Percentiles rank a stretch among this genome's conserved stretches.
Evolutionary conservation across 1,140 invertebrate genomes (phyloP).

Genomic region (Cotesia glomerata): DNA sequence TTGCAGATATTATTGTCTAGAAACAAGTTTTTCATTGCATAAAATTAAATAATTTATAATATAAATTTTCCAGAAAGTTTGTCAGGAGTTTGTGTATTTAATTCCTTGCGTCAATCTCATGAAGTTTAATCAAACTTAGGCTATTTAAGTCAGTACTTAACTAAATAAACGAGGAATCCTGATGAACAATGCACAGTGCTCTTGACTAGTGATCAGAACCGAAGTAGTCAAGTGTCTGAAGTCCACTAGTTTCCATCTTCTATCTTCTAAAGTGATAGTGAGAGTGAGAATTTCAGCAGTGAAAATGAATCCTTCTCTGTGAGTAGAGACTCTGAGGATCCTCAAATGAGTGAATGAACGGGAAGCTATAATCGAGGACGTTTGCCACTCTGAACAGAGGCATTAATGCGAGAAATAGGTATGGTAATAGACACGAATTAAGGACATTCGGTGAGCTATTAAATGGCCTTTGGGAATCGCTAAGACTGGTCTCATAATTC

Average conservation of each 20-base stretch:
- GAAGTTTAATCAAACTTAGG: neutral
- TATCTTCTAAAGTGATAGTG: no score
- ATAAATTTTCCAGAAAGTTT: neutral
- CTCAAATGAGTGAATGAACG: neutral
- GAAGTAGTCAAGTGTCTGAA: neutral
- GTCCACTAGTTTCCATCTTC: neutral
- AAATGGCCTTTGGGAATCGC: neutral
- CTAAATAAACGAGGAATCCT: neutral
- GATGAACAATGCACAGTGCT: neutral
- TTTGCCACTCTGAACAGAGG: neutral
- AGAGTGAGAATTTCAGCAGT: no score
- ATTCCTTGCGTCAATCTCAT: neutral
- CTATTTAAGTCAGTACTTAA: neutral
- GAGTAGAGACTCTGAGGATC: no score
- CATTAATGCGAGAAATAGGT: neutral
- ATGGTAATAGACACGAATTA: constrained; percentile 25
- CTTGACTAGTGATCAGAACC: neutral
- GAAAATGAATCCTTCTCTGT: no score
- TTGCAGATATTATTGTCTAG: no score
- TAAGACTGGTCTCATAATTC: neutral
- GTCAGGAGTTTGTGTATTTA: constrained; percentile 3
- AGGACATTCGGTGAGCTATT: constrained; percentile 17
- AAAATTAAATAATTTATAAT: neutral
- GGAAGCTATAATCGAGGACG: neutral
- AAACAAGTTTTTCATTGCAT: no score